These are phyloP conservation scores for Trichopria drosophilae DNA, from an alignment of 2,888 invertebrate genomes.

Conservation along the genomic window DNA sequence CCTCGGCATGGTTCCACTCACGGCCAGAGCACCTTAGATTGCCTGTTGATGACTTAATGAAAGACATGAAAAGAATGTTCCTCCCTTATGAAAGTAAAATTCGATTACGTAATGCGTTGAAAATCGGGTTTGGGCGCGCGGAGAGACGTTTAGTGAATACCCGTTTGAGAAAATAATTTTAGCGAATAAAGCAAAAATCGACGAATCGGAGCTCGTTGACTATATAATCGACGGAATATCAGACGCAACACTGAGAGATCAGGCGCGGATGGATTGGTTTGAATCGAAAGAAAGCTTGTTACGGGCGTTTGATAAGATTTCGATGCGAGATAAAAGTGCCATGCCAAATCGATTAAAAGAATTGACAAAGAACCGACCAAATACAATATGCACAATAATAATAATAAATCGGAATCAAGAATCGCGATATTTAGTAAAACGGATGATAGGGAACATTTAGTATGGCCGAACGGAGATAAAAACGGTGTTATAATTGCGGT, in stretches of 20 bases:
- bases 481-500: conserved; percentile 9
- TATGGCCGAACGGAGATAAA: neutral
- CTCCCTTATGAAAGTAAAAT: conserved; percentile 6
- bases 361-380: too few relatives aligned
- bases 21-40: conserved; percentile 9
- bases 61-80: conserved; percentile 14
- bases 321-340: too few relatives aligned
- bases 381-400: neutral
- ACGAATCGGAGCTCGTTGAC: conserved; percentile 18
- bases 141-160: conserved; percentile 18
- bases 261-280: neutral
- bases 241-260: conserved; percentile 6
- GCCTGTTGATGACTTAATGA: conserved; percentile 9
- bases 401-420: conserved; percentile 5
- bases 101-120: conserved; percentile 16
- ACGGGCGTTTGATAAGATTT: neutral
- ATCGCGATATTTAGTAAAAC: neutral
- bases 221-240: conserved; percentile 23
- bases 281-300: neutral
- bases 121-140: conserved; percentile 5
- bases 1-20: neutral
- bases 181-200: conserved; percentile 18
- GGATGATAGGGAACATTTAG: conserved; percentile 6
- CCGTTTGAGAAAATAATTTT: conserved; percentile 19
- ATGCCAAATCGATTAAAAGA: too few relatives aligned